Evolutionary conservation across 2,113 vertebrate genomes (phyloP).

Genomic region (Ophiodon elongatus): DNA sequence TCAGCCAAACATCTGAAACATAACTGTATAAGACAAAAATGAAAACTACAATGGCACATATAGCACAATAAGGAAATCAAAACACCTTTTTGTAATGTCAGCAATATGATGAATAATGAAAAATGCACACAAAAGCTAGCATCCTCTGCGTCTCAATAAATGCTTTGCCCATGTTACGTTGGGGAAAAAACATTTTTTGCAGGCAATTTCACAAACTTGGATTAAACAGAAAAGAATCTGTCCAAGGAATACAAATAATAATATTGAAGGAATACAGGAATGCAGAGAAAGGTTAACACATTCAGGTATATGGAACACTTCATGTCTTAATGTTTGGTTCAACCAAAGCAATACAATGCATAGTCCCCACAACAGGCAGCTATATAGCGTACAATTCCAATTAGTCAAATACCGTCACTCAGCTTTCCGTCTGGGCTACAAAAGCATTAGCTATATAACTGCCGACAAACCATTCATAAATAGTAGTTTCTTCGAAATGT

Average conservation of each 20-base stretch:
- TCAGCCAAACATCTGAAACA: background rate
- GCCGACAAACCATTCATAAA: background rate
- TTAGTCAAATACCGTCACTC: constrained; percentile 5
- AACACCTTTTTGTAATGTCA: background rate
- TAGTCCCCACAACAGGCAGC: background rate
- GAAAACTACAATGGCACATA: constrained; percentile 15
- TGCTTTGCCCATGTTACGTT: background rate
- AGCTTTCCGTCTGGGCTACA: background rate
- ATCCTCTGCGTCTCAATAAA: background rate
- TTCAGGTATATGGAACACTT: background rate
- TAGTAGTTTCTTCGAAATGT: background rate
- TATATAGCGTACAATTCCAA: background rate
- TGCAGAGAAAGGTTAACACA: background rate
- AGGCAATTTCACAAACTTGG: background rate
- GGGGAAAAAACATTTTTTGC: too few species aligned
- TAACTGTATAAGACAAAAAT: background rate
- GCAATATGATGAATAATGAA: background rate
- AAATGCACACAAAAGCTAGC: background rate
- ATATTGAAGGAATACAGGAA: background rate
- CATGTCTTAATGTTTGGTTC: background rate
- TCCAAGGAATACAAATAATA: background rate
- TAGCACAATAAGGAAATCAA: background rate
- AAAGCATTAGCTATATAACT: background rate
- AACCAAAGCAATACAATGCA: background rate
- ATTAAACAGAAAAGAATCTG: background rate